Conservation (phyloP, 2,113 vertebrate species). For the Columba janthina region DNA sequence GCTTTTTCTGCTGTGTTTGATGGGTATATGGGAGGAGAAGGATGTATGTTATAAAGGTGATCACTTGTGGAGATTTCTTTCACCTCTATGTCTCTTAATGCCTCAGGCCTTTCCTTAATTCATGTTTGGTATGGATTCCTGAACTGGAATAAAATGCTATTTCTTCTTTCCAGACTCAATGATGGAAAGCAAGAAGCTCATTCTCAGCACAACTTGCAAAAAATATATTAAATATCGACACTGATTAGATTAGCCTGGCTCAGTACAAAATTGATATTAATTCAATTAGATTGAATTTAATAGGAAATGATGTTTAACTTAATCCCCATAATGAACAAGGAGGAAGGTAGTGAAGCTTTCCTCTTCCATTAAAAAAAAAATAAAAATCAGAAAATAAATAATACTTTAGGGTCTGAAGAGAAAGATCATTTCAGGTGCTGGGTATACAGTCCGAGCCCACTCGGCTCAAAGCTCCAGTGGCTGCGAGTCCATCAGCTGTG, state of each 20-base stretch:
- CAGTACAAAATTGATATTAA: slow-evolving; percentile 37
- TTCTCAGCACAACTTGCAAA: background rate
- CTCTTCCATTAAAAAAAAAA: background rate
- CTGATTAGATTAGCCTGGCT: slow-evolving; percentile 44
- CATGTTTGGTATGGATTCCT: background rate
- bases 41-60: accelerated
- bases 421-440: background rate
- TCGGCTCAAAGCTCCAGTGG: too few species aligned
- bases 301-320: slow-evolving; percentile 51
- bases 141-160: background rate
- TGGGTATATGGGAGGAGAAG: background rate
- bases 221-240: slow-evolving; percentile 27
- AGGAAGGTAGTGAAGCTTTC: slow-evolving; percentile 26
- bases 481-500: background rate
- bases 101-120: too few species aligned
- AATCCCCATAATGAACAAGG: slow-evolving; percentile 20
- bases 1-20: background rate
- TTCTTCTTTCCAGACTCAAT: background rate
- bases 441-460: too few species aligned
- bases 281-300: background rate
- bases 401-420: background rate
- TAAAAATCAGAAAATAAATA: background rate
- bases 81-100: background rate
- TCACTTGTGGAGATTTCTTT: background rate
- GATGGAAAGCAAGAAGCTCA: background rate